phyloP scores from a whole-genome alignment of 2,888 invertebrate genomes.

The Tipula confusa region DNA sequence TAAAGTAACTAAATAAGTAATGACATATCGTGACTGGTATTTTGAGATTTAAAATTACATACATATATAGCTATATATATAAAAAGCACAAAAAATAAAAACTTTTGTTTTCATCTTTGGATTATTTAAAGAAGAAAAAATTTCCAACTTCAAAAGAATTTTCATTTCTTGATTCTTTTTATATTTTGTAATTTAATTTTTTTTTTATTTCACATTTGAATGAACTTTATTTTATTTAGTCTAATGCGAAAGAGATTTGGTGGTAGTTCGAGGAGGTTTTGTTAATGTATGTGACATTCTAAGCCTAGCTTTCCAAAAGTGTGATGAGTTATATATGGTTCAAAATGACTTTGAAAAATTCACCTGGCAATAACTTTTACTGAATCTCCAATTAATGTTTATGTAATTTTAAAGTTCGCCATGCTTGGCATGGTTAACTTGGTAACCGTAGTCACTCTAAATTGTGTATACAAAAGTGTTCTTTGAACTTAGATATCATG shows the following conservation, averaged over 20 bases:
- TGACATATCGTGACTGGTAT: slow-evolving; percentile 20
- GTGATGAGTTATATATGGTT: too few species aligned
- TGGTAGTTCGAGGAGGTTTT: too few species aligned
- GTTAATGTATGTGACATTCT: too few species aligned
- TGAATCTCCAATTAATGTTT: too few species aligned
- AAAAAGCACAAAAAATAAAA: neutral
- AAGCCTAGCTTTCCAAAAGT: too few species aligned
- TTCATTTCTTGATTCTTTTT: neutral
- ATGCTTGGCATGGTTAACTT: too few species aligned
- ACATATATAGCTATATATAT: neutral
- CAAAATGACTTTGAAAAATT: too few species aligned
- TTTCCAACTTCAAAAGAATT: neutral
- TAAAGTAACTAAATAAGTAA: slow-evolving; percentile 3
- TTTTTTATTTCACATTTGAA: neutral
- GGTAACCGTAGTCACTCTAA: too few species aligned
- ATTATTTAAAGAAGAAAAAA: neutral
- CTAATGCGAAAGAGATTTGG: neutral
- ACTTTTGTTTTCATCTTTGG: slow-evolving; percentile 14
- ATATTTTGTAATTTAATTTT: neutral
- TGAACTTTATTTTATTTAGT: neutral
- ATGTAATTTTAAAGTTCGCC: too few species aligned
- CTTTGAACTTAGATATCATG: too few species aligned
- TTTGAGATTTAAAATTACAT: neutral
- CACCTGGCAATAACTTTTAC: too few species aligned
- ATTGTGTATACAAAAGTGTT: too few species aligned